Percentiles rank a stretch among this genome's conserved stretches.
phyloP scores from a whole-genome alignment of 2,888 invertebrate genomes.

The Hypsopygia costalis region DNA sequence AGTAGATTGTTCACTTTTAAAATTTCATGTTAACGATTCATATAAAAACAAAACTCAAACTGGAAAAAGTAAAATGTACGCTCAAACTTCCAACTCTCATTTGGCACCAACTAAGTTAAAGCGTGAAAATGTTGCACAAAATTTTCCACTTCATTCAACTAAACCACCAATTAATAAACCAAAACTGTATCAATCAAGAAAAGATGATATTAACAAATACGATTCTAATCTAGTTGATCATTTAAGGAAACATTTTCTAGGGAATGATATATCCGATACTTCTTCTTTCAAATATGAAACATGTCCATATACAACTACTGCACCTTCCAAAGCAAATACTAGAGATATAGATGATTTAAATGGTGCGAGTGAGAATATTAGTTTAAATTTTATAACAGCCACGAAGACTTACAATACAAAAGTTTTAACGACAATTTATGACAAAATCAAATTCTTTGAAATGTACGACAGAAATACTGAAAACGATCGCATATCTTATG shows the following conservation, averaged over 20 bases:
- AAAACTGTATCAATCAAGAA: neutral
- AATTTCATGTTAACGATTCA: constrained; percentile 28
- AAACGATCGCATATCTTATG: constrained; percentile 1
- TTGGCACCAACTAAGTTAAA: neutral
- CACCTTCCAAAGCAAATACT: neutral
- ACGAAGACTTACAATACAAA: constrained; percentile 4
- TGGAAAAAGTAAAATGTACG: neutral
- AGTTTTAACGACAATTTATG: constrained; percentile 29
- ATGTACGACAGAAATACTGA: constrained; percentile 53
- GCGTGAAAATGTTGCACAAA: neutral
- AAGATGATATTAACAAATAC: neutral
- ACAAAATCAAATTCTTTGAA: constrained; percentile 67
- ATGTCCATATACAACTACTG: constrained; percentile 10
- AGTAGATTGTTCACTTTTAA: constrained; percentile 23
- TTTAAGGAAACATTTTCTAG: neutral
- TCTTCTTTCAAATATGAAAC: constrained; percentile 2
- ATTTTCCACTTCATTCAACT: neutral
- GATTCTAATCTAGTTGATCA: neutral
- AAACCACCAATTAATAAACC: neutral
- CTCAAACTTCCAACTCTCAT: neutral
- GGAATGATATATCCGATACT: neutral
- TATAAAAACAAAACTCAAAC: too few species aligned
- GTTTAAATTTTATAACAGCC: constrained; percentile 1
- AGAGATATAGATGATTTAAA: too few species aligned
- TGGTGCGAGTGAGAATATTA: too few species aligned